Conservation (phyloP, 2,797 vertebrate species). For the Mus caroli region DNA sequence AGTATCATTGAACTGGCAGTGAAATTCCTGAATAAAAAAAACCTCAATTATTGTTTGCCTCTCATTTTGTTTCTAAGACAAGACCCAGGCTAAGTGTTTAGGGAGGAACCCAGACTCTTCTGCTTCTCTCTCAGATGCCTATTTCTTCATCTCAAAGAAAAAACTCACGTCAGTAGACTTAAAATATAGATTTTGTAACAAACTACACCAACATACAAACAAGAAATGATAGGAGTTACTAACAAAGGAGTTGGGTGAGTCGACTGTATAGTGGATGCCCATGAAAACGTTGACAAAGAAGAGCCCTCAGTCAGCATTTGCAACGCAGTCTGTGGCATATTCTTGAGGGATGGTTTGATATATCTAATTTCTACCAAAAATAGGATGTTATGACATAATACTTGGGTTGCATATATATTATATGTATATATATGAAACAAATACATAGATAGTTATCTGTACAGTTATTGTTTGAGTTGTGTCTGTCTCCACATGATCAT, state of each 20-base stretch:
- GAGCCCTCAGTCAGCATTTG: not conserved
- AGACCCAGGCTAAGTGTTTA: not conserved
- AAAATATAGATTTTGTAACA: not conserved
- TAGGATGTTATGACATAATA: not conserved
- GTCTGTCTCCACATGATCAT: not conserved
- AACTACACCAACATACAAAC: conserved; percentile 11
- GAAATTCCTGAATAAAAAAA: conserved; percentile 63
- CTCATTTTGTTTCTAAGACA: conserved; percentile 57
- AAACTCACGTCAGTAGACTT: not conserved
- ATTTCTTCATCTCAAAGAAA: not conserved
- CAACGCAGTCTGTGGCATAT: not conserved
- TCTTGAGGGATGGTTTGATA: not conserved
- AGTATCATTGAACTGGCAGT: not conserved
- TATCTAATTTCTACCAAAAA: not conserved
- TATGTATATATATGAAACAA: not conserved
- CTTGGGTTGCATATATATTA: not conserved
- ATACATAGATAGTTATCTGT: not conserved
- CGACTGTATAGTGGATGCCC: not conserved
- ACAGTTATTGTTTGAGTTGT: not conserved
- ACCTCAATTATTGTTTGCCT: conserved; percentile 48
- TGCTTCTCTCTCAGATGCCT: not conserved
- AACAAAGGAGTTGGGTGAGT: not conserved
- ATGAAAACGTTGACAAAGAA: not conserved
- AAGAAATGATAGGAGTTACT: not conserved
- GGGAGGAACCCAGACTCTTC: not conserved